Conservation (phyloP, 2,888 invertebrate species). For the Sarcophaga rosellei region DNA sequence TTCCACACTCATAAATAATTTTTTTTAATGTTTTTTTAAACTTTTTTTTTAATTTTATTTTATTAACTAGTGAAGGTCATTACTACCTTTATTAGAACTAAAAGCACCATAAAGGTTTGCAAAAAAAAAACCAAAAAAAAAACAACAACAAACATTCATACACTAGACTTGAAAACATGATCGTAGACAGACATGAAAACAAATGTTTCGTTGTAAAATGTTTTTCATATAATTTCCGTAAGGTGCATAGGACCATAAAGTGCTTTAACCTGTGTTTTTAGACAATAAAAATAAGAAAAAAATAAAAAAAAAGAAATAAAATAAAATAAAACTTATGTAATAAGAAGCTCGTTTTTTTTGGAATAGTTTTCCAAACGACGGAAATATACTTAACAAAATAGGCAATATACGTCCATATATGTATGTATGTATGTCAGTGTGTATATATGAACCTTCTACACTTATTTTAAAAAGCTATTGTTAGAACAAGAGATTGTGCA, state of each 20-base stretch:
- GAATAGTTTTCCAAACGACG: constrained; percentile 35
- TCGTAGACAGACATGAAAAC: constrained; percentile 55
- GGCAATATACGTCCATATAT: constrained; percentile 14
- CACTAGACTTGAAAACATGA: constrained; percentile 33
- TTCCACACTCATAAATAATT: background rate
- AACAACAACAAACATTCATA: constrained; percentile 2
- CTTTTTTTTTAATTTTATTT: constrained; percentile 18
- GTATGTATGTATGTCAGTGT: background rate
- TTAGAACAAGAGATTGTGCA: background rate
- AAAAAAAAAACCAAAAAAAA: background rate
- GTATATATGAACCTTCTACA: background rate
- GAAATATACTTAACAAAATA: constrained; percentile 47
- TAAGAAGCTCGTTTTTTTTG: constrained; percentile 21
- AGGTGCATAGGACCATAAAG: constrained; percentile 67
- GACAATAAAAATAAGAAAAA: background rate
- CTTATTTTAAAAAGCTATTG: background rate
- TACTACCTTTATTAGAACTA: constrained; percentile 47
- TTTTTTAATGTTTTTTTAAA: background rate
- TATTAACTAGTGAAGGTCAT: constrained; percentile 65
- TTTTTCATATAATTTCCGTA: constrained; percentile 17
- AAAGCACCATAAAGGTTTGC: constrained; percentile 36
- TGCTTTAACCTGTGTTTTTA: constrained; percentile 63
- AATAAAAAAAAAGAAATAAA: background rate
- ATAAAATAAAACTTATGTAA: constrained; percentile 58
- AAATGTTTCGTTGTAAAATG: constrained; percentile 41